Conservation (phyloP, 1,140 invertebrate species). For the Bombyx mori region ASM3026992v2 NC_085115.1:1003501-1004000, state of each 20-base stretch:
- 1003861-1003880: no score
- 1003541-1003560: constrained; percentile 14
- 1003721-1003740: constrained; percentile 83
- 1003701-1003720: constrained; percentile 46
- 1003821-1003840: no score
- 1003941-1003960: no score
- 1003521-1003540: not conserved
- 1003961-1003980: no score
- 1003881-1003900: no score
- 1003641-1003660: constrained; percentile 72
- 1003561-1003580: constrained; percentile 54
- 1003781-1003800: no score
- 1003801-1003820: no score
- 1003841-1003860: no score
- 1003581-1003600: constrained; percentile 25
- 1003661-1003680: constrained; percentile 65
- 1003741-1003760: constrained; percentile 69
- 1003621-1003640: constrained; percentile 68
- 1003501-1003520: not conserved
- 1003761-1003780: not conserved
- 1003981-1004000: no score
- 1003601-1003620: constrained; percentile 75
- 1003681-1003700: constrained; percentile 26
- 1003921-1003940: no score
- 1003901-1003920: no score